These are phyloP conservation scores for Pampusana beccarii DNA, from an alignment of 2,113 vertebrate genomes.

Conservation along the genomic window DNA sequence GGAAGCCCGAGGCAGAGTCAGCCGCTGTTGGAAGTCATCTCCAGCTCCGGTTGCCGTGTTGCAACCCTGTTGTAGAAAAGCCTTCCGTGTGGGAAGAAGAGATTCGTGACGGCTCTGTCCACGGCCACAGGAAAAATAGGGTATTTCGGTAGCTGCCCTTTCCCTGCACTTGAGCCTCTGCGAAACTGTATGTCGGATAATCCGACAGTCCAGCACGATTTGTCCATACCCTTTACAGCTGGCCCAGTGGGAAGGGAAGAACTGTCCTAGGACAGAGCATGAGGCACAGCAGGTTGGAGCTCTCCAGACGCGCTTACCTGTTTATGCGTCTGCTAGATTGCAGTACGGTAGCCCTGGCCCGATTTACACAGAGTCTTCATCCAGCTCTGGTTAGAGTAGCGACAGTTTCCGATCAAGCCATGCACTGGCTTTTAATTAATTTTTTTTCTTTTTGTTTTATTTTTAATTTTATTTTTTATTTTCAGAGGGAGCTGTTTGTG, in stretches of 20 bases:
- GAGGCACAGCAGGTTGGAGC: not conserved
- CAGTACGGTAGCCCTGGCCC: not conserved
- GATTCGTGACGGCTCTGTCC: not conserved
- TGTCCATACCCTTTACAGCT: not conserved
- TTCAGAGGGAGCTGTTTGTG: rapidly evolving
- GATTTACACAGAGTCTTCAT: not conserved
- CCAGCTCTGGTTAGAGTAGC: not conserved
- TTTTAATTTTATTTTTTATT: too few relatives aligned
- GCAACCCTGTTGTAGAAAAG: not conserved
- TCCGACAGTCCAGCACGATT: not conserved
- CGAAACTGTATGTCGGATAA: not conserved
- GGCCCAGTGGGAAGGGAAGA: not conserved
- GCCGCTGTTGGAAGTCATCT: not conserved
- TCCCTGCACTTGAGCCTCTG: not conserved
- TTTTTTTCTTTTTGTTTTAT: too few relatives aligned
- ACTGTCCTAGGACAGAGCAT: not conserved
- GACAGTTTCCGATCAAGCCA: not conserved
- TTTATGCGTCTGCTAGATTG: not conserved
- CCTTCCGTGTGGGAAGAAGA: not conserved
- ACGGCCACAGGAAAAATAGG: not conserved
- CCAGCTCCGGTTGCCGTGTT: not conserved
- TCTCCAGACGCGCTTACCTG: not conserved
- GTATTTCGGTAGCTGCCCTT: not conserved
- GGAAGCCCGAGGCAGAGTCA: not conserved
- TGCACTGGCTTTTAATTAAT: not conserved